A percentile compares a stretch with the other conserved stretches of the same genome.
Conservation (phyloP, 2,797 vertebrate species). For the Notolabrus celidotus region DNA sequence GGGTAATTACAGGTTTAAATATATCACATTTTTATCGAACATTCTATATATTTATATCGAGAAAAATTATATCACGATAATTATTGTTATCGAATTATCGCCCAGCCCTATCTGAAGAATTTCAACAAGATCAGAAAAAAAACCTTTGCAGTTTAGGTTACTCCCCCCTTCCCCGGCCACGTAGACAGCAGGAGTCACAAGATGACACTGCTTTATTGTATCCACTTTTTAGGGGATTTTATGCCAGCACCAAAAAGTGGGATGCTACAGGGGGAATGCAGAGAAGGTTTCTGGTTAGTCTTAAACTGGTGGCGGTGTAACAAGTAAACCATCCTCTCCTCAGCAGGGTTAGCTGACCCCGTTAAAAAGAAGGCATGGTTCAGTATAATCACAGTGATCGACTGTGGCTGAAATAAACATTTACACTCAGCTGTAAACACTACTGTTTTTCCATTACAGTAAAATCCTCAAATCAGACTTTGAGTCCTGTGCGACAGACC, state of each 20-base stretch:
- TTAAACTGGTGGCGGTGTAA: not conserved
- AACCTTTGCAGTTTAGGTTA: too few relatives aligned
- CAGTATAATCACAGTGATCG: not conserved
- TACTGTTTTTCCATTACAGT: not conserved
- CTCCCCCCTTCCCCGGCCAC: too few relatives aligned
- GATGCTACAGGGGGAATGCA: not conserved
- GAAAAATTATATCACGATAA: too few relatives aligned
- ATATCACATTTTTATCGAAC: too few relatives aligned
- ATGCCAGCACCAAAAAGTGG: not conserved
- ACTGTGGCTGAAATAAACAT: slow-evolving; percentile 26
- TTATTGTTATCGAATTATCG: too few relatives aligned
- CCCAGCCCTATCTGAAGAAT: too few relatives aligned
- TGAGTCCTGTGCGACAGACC: slow-evolving; percentile 21
- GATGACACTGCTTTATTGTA: not conserved
- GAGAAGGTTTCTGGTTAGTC: too few relatives aligned
- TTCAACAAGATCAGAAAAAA: too few relatives aligned
- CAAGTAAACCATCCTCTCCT: not conserved
- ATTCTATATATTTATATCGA: too few relatives aligned
- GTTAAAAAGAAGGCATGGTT: not conserved
- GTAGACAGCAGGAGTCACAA: too few relatives aligned
- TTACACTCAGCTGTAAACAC: slow-evolving; percentile 14
- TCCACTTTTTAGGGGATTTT: not conserved
- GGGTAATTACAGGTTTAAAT: too few relatives aligned
- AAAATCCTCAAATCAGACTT: slow-evolving; percentile 32
- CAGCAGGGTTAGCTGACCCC: not conserved